Evolutionary conservation across 2,113 vertebrate genomes (phyloP), one percentile per base, ranked within the genome.

Genomic region (Mirounga angustirostris): DNA sequence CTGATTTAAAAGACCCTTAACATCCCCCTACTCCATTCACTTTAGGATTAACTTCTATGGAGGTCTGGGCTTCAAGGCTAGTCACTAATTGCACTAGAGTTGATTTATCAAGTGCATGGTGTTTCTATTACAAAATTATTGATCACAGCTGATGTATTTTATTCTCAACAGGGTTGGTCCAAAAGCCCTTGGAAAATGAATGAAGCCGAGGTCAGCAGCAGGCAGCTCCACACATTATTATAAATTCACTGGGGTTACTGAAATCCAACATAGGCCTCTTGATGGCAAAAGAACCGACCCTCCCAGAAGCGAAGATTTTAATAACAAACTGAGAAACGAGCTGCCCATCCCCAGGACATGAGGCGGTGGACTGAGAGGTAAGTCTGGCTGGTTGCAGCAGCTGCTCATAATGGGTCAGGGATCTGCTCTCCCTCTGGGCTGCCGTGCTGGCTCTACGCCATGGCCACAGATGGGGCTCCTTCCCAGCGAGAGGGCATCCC

Each of bases 1-100:
- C 98, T 98, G 97, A 99, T 98, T 98, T 99, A 99, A 99, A 99
- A 98, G 98, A 97, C 99, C 97, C 98, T 98, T 98, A 98, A 96
- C 97, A 98, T 95, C 97, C 96, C 67, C 94, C 43, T 0, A 21
- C 97, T 98, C 96, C 85, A 96, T 97, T 98, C 1, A 65, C 98
- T 97, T 95, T 95, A 91, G 98, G 96, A 98, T 98, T 98, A 98
- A 97, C 98, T 98, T 97, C 97, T 86, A 43, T 97, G 98, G 98
- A 91, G 98, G 97, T 24, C 93, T 95, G 97, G 96, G 94, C 98
- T 98, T 98, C 97, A 96, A 97, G 97, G 97, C 82, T 93, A 98
- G 98, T 97, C 98, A 97, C 98, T 99, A 99, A 99, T 98, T 99
- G 98, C 92, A 56, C 98, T 98, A 89, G 97, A 98, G 98, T 98